Evolutionary conservation across 2,888 invertebrate genomes (phyloP).

Genomic region (Parnassius apollo): DNA sequence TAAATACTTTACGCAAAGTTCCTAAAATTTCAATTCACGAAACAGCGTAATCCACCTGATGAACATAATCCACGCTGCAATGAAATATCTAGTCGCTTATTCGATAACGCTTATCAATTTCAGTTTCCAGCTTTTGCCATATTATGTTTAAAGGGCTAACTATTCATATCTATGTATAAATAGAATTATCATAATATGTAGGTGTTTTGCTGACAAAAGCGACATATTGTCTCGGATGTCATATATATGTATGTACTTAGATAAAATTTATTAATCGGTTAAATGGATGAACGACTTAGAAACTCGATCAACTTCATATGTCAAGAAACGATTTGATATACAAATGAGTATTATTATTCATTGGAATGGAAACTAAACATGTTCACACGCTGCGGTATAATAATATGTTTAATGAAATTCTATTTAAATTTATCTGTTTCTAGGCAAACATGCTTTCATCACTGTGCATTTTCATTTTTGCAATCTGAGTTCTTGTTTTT

Average conservation of each 20-base stretch:
- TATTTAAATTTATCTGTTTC: conserved; percentile 32
- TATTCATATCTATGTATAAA: conserved; percentile 26
- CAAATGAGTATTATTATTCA: conserved; percentile 46
- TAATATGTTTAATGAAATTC: conserved; percentile 42
- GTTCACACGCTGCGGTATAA: conserved; percentile 50
- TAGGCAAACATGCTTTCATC: conserved; percentile 6
- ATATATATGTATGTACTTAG: conserved; percentile 42
- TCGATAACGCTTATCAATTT: conserved; percentile 13
- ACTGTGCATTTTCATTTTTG: neutral
- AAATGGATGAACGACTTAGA: conserved; percentile 56
- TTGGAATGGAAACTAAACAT: conserved; percentile 55
- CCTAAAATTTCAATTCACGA: neutral
- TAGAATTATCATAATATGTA: conserved; percentile 41
- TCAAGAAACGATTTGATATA: conserved; percentile 40
- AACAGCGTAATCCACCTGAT: neutral
- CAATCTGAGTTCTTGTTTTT: neutral
- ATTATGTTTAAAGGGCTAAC: conserved; percentile 19
- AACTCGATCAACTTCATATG: conserved; percentile 37
- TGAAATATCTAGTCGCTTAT: conserved; percentile 6
- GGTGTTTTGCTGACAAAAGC: conserved; percentile 44
- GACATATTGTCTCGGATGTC: conserved; percentile 37
- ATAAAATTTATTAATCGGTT: conserved; percentile 62
- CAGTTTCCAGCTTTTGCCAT: conserved; percentile 10
- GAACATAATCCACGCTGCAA: neutral
- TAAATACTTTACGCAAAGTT: neutral